Evolutionary conservation across 2,888 invertebrate genomes (phyloP).

Genomic region (Oeneis ivallda): DNA sequence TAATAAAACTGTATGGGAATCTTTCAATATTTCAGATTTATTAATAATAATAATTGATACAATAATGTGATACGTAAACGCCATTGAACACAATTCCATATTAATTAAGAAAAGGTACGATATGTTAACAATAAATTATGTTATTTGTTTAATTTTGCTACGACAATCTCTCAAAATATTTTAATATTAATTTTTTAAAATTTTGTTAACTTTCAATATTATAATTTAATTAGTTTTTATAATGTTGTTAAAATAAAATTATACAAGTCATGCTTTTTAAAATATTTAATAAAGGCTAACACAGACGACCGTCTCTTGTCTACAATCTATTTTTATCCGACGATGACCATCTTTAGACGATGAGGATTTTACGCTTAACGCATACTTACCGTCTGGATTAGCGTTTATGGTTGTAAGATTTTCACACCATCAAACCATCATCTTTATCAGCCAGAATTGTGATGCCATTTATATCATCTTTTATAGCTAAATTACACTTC

Average conservation of each 20-base stretch:
- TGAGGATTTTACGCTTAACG: neutral
- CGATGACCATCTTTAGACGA: neutral
- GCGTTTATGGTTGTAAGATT: too few relatives aligned
- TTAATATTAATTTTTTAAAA: slow-evolving; percentile 20
- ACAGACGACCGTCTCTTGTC: neutral
- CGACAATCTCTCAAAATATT: slow-evolving; percentile 33
- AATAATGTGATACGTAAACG: slow-evolving; percentile 9
- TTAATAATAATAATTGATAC: slow-evolving; percentile 2
- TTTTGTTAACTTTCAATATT: slow-evolving; percentile 30
- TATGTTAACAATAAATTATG: slow-evolving; percentile 37
- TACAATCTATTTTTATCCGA: neutral
- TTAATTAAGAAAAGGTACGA: slow-evolving; percentile 25
- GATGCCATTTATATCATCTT: too few relatives aligned
- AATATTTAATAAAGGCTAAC: neutral
- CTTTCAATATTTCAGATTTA: slow-evolving; percentile 23
- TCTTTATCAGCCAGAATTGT: too few relatives aligned
- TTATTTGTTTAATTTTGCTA: slow-evolving; percentile 32
- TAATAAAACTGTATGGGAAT: slow-evolving; percentile 41
- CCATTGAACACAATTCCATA: slow-evolving; percentile 17
- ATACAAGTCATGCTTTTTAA: slow-evolving; percentile 7
- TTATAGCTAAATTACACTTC: too few relatives aligned
- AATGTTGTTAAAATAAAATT: slow-evolving; percentile 30
- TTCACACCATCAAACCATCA: too few relatives aligned
- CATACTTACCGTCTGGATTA: neutral
- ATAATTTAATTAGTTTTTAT: slow-evolving; percentile 19